phyloP scores from a whole-genome alignment of 2,888 invertebrate species.

The Blera fallax region DNA sequence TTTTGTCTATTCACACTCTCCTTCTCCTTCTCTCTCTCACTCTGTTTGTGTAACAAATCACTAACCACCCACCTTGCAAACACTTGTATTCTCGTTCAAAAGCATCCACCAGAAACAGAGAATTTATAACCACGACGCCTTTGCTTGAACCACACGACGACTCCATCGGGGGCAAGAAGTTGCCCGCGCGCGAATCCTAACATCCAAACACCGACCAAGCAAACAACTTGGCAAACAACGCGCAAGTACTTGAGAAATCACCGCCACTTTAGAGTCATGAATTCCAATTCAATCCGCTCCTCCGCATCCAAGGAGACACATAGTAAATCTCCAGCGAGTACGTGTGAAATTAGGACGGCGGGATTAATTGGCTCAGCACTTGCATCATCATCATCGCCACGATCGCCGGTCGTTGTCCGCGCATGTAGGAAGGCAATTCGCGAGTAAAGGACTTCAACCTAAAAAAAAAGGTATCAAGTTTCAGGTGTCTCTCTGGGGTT shows the following conservation, averaged over 20 bases:
- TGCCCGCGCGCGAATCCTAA: slow-evolving; percentile 9
- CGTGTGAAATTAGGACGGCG: slow-evolving; percentile 70
- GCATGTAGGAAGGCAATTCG: slow-evolving; percentile 44
- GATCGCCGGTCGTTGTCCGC: background rate
- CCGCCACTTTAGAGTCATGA: slow-evolving; percentile 68
- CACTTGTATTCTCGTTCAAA: slow-evolving; percentile 54
- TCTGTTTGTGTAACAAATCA: slow-evolving; percentile 48
- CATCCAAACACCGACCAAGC: slow-evolving; percentile 36
- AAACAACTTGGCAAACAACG: background rate
- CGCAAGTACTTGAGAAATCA: slow-evolving; percentile 57
- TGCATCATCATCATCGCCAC: slow-evolving; percentile 65
- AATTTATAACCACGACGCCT: slow-evolving; percentile 65
- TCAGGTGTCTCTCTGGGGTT: slow-evolving; percentile 60
- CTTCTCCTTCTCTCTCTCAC: background rate
- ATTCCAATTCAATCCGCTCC: slow-evolving; percentile 67
- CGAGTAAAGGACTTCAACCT: slow-evolving; percentile 26
- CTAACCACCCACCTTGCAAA: slow-evolving; percentile 68
- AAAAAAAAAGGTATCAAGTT: slow-evolving; percentile 62
- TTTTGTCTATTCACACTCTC: background rate
- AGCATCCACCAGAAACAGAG: slow-evolving; percentile 14
- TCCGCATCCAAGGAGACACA: slow-evolving; percentile 40
- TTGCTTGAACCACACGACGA: background rate
- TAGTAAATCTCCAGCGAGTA: slow-evolving; percentile 63
- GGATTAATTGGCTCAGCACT: slow-evolving; percentile 72
- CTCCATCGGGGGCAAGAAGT: slow-evolving; percentile 8